Evolutionary conservation across 2,113 vertebrate genomes (phyloP).

Genomic region (Gallinago paraguaiae): DNA sequence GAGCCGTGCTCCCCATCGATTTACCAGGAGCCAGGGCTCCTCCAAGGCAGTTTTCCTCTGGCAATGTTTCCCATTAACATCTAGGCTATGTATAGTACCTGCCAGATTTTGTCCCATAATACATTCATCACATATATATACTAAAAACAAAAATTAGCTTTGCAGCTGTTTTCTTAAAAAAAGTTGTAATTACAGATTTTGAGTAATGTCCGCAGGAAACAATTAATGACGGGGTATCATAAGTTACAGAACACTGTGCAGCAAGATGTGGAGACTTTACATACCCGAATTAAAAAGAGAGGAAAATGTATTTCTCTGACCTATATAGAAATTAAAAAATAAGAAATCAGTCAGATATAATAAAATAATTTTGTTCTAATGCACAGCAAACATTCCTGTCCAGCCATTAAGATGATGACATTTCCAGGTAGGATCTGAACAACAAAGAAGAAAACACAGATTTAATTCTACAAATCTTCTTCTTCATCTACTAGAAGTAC

Average conservation of each 20-base stretch:
- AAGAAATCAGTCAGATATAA: neutral
- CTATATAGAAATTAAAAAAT: neutral
- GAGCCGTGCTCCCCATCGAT: accelerated
- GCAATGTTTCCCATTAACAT: neutral
- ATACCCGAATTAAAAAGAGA: neutral
- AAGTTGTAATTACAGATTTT: neutral
- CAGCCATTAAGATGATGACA: neutral
- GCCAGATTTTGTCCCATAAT: neutral
- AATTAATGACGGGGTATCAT: neutral
- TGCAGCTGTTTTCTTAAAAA: neutral
- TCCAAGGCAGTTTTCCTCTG: neutral
- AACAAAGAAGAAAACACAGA: neutral
- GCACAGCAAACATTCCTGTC: neutral
- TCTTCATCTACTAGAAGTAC: neutral
- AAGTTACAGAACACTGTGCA: neutral
- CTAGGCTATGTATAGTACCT: neutral
- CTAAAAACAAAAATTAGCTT: neutral
- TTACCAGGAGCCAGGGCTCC: neutral
- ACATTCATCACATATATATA: neutral
- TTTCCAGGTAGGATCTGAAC: neutral
- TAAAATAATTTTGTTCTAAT: neutral
- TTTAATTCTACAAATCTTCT: neutral
- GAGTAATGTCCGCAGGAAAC: neutral
- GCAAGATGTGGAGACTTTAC: neutral
- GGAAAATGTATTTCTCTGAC: neutral